These are phyloP conservation scores for Hydrolagus affinis DNA, from an alignment of 2,113 vertebrate genomes.

Conservation along the genomic window DNA sequence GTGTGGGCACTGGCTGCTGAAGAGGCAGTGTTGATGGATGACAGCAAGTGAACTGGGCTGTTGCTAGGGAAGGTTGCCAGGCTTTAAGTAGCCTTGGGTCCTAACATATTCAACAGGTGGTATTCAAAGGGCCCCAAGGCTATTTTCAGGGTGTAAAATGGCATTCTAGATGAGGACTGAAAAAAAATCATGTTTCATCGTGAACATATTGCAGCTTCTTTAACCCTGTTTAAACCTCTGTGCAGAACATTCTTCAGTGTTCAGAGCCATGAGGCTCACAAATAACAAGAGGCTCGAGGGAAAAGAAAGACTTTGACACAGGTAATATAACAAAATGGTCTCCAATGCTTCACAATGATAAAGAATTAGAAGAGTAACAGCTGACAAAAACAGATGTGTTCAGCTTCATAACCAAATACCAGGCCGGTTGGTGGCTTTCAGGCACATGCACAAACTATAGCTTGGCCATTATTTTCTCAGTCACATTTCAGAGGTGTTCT, in stretches of 20 bases:
- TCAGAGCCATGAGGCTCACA: constrained; percentile 14
- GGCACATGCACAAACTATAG: constrained; percentile 20
- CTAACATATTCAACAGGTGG: constrained; percentile 26
- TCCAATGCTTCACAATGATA: constrained; percentile 32
- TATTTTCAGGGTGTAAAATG: constrained; percentile 10
- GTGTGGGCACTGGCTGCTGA: background rate
- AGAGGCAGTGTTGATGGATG: constrained; percentile 8
- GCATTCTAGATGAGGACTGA: constrained; percentile 11
- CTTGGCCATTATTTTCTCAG: constrained; percentile 32
- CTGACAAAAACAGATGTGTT: constrained; percentile 33
- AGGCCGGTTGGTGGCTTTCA: constrained; percentile 22
- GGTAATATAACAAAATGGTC: constrained; percentile 31
- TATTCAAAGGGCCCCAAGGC: constrained; percentile 8
- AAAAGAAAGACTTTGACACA: constrained; percentile 30
- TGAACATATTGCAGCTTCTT: constrained; percentile 29
- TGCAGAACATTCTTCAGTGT: constrained; percentile 26
- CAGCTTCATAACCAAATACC: constrained; percentile 28
- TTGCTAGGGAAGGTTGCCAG: constrained; percentile 28
- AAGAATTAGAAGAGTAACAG: constrained; percentile 26
- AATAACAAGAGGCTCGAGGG: constrained; percentile 23
- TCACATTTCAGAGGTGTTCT: constrained; percentile 33
- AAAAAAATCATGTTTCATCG: constrained; percentile 15
- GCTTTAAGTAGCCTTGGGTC: constrained; percentile 7
- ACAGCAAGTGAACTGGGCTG: constrained; percentile 7
- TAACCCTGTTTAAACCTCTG: constrained; percentile 33